phyloP scores from a whole-genome alignment of 2,113 vertebrate species.

The Scolopax mira region DNA sequence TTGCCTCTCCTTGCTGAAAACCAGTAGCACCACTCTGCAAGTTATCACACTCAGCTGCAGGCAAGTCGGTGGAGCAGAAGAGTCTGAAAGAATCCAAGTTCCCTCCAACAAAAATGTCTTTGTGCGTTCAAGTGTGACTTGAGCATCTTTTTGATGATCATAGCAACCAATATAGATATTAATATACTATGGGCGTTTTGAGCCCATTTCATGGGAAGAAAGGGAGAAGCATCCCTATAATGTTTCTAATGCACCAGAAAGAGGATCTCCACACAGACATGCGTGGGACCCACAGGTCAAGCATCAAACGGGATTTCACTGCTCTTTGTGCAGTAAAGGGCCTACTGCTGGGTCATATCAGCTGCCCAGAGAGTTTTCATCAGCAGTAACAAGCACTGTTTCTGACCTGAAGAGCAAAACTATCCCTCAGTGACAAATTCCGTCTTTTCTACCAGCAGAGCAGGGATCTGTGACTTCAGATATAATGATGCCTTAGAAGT shows the following conservation, averaged over 20 bases:
- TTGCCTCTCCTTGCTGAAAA: background rate
- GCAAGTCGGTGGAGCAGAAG: background rate
- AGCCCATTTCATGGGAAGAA: background rate
- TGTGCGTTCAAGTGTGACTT: rapidly evolving
- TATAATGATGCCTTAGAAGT: background rate
- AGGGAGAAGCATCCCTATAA: background rate
- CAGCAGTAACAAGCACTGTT: background rate
- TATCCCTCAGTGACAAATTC: background rate
- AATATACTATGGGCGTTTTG: background rate
- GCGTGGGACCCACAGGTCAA: background rate
- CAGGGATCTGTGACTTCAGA: background rate
- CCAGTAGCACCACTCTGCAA: background rate
- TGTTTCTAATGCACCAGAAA: background rate
- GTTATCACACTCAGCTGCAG: background rate
- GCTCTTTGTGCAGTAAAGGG: background rate
- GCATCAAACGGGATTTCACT: background rate
- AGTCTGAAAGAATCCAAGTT: background rate
- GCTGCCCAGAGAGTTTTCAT: background rate
- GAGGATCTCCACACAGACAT: background rate
- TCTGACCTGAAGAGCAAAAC: background rate
- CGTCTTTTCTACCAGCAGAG: background rate
- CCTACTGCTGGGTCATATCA: background rate
- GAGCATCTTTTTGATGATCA: background rate
- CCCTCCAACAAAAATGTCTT: background rate
- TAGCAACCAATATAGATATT: background rate